Conservation (phyloP, 2,113 vertebrate species). For the Equus przewalskii region DNA sequence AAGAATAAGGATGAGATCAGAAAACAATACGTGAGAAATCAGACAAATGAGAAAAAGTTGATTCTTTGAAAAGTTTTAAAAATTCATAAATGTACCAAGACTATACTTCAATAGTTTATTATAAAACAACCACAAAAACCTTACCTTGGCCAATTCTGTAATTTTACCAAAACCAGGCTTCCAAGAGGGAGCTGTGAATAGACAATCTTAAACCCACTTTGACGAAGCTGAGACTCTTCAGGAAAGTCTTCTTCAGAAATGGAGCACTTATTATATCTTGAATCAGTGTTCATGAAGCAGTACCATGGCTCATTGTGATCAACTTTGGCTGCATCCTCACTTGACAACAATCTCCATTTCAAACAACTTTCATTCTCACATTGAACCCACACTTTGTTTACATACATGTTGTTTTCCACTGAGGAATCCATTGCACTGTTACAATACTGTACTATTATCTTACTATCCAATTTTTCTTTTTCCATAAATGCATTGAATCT, state of each 20-base stretch:
- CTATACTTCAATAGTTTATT: not conserved
- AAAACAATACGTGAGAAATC: slow-evolving; percentile 21
- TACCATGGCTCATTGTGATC: slow-evolving; percentile 76
- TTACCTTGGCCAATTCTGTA: slow-evolving; percentile 83
- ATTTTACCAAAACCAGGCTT: slow-evolving; percentile 84
- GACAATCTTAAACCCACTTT: slow-evolving; percentile 74
- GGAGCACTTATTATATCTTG: slow-evolving; percentile 75
- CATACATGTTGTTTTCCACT: slow-evolving; percentile 20
- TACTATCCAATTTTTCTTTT: not conserved
- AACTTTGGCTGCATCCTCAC: slow-evolving; percentile 61
- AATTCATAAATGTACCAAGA: slow-evolving; percentile 22
- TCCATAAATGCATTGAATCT: slow-evolving; percentile 55
- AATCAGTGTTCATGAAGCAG: slow-evolving; percentile 81
- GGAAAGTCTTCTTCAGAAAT: slow-evolving; percentile 82
- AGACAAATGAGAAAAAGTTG: slow-evolving; percentile 2
- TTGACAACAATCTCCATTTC: slow-evolving; percentile 82
- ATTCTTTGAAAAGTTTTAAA: not conserved
- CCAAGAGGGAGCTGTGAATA: slow-evolving; percentile 83
- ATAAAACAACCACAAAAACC: slow-evolving; percentile 28
- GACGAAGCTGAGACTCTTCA: slow-evolving; percentile 72
- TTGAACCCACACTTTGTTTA: slow-evolving; percentile 78
- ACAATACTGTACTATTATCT: slow-evolving; percentile 3
- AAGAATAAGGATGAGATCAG: slow-evolving; percentile 27
- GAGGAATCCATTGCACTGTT: slow-evolving; percentile 16
- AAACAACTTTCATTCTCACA: slow-evolving; percentile 83